Conservation (phyloP, 2,888 invertebrate species). For the Agrotis segetum region DNA sequence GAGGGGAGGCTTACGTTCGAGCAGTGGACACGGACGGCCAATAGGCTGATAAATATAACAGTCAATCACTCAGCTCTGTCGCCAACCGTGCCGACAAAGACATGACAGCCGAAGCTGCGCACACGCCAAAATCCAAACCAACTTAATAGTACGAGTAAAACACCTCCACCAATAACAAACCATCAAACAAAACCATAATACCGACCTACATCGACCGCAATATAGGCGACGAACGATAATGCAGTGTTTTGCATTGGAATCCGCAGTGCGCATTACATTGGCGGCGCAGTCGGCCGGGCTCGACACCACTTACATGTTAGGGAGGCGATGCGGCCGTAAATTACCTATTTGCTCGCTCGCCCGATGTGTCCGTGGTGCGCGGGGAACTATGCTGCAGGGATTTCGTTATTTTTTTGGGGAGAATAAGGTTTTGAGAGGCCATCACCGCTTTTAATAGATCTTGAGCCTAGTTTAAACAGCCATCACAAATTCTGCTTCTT, state of each 20-base stretch:
- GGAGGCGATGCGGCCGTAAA: slow-evolving; percentile 50
- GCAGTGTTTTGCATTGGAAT: slow-evolving; percentile 71
- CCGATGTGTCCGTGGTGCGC: slow-evolving; percentile 41
- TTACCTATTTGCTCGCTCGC: slow-evolving; percentile 46
- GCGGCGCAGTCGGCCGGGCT: slow-evolving; percentile 55
- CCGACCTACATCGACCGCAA: slow-evolving; percentile 44
- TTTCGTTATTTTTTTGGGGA: slow-evolving; percentile 5
- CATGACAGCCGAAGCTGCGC: slow-evolving; percentile 18
- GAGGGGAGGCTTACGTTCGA: too few species aligned
- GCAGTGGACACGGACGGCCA: too few species aligned
- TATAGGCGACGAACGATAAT: slow-evolving; percentile 62
- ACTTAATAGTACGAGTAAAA: not conserved
- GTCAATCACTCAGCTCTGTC: too few species aligned
- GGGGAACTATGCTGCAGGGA: slow-evolving; percentile 13
- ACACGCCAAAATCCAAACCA: slow-evolving; percentile 16
- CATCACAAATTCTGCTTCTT: too few species aligned
- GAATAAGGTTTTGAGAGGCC: not conserved
- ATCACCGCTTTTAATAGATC: too few species aligned
- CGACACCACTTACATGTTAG: slow-evolving; percentile 56
- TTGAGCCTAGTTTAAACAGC: too few species aligned
- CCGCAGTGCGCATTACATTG: slow-evolving; percentile 75
- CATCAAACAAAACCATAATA: slow-evolving; percentile 14
- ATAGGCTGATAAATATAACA: too few species aligned
- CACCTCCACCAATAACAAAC: not conserved
- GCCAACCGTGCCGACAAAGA: not conserved